phyloP scores from a whole-genome alignment of 2,113 vertebrate genomes.

The Myodes glareolus region DNA sequence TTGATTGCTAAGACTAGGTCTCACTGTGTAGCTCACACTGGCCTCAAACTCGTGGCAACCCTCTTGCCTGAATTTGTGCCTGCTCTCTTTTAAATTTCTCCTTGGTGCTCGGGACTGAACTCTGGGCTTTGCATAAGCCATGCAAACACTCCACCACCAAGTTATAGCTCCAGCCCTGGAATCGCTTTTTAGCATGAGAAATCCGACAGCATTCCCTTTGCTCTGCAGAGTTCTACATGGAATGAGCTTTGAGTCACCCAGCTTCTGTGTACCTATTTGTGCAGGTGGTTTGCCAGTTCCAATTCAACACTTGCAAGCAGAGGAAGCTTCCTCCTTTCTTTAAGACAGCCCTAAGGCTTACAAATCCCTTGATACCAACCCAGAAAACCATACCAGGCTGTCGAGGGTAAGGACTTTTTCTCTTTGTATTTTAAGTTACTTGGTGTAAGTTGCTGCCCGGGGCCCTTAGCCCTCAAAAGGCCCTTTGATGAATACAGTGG shows the following conservation, averaged over 20 bases:
- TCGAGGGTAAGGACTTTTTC: background rate
- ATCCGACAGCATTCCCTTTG: background rate
- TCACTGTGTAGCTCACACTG: background rate
- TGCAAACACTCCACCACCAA: background rate
- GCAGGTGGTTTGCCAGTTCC: slow-evolving; percentile 1
- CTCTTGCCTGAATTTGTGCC: background rate
- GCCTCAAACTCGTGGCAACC: background rate
- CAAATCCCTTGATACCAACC: slow-evolving; percentile 53
- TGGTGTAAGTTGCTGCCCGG: background rate
- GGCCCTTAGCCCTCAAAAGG: background rate
- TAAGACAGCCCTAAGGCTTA: slow-evolving; percentile 19
- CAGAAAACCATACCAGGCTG: slow-evolving; percentile 38
- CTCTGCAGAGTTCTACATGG: background rate
- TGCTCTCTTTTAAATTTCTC: background rate
- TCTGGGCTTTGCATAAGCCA: background rate
- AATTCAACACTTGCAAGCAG: slow-evolving; percentile 24
- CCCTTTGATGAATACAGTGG: background rate
- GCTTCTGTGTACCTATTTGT: background rate
- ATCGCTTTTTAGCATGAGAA: background rate
- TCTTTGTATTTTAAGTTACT: slow-evolving; percentile 38
- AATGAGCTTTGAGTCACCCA: background rate
- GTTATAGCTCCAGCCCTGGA: background rate
- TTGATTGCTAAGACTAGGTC: background rate
- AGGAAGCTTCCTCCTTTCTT: slow-evolving; percentile 30
- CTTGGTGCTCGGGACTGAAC: background rate